phyloP scores from a whole-genome alignment of 2,797 vertebrate species.

The Cygnus olor region DNA sequence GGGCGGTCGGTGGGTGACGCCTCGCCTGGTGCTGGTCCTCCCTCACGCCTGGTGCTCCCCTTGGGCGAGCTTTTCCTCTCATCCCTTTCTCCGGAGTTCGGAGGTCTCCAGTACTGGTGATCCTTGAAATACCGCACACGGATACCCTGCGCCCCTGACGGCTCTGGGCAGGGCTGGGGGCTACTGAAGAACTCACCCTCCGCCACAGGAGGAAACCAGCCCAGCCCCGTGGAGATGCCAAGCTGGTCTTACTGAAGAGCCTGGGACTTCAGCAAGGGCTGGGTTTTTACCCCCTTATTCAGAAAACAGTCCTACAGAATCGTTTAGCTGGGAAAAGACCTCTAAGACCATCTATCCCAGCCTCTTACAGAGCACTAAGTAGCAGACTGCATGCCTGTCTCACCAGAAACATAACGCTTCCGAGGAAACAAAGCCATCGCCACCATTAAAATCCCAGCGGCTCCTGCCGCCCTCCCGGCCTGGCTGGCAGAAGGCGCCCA shows the following conservation, averaged over 20 bases:
- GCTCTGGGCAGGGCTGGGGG: background rate
- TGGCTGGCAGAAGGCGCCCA: too few relatives aligned
- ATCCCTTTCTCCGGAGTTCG: background rate
- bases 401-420: background rate
- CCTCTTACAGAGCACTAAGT: background rate
- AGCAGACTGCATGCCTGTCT: background rate
- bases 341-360: too few relatives aligned
- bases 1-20: accelerated
- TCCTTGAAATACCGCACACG: background rate
- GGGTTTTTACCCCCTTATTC: background rate
- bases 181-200: background rate
- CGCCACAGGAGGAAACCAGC: background rate
- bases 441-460: background rate
- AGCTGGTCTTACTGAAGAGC: background rate
- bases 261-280: background rate
- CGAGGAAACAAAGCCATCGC: background rate
- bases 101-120: background rate
- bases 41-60: background rate
- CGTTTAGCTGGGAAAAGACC: too few relatives aligned
- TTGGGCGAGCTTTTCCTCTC: background rate
- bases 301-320: background rate
- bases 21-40: accelerated
- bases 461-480: too few relatives aligned
- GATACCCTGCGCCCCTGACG: background rate
- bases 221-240: background rate